Base-by-base conservation (phyloP, 2,797 vertebrate species). In the Myripristis murdjan region DNA sequence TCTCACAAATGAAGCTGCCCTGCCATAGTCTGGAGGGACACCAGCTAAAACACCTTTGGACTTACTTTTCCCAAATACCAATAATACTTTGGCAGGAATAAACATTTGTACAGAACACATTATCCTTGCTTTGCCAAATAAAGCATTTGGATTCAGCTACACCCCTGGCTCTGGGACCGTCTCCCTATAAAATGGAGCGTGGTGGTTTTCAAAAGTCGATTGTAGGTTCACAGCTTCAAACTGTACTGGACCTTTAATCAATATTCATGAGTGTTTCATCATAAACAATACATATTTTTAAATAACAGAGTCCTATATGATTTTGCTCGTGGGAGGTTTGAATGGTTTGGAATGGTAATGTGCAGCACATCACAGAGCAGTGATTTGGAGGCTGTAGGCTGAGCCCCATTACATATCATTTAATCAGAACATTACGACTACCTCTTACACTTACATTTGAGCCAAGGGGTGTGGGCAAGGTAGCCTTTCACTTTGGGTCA, bases 141-240 rank as follows among this genome's bases (percentile, higher is more conserved):
- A 2, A 6, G 26, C 6, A 6, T 28, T 28, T 28, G 26, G 2
- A 28, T 28, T 2, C 26, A 2, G 2, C 26, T 28, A 39, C 20
- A 3, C 49, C 15, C 58, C 64, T 77, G 55, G 63, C 63, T 74
- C 43, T 67, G 10, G 64, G 76, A 77, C 10, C 0, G 48, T 69
- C 81, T 70, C 66, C 24, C 64, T 63, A 60, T 64, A 12, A 77
- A 79, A 61, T 56, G 41, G 53, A 70, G 37, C 2, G 0, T 4
- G 23, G 33, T 52, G 64, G 56, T 48, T 48, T 57, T 68, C 18
- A 5, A 15, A 37, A 61, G 70, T 46, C 33, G 16, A 48, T 66
- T 64, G 15, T 18, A 49, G 70, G 62, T 61, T 58, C 24, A 5
- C 6, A 31, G 67, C 57, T 60, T 75, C 49, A 72, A 79, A 79